Conservation (phyloP, 2,888 invertebrate species). For the Agrilus cyanescens region DNA sequence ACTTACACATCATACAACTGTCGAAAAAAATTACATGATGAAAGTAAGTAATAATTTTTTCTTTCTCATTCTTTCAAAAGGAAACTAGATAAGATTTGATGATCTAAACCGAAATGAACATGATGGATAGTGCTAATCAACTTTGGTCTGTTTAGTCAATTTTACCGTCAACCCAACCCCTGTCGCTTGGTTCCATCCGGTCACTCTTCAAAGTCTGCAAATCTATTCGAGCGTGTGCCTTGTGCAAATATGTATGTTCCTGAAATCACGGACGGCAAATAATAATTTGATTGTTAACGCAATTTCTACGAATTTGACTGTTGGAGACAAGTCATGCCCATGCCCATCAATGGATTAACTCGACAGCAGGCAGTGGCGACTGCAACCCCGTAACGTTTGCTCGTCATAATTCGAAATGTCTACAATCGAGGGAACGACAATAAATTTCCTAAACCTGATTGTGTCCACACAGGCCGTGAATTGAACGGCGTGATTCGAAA, state of each 20-base stretch:
- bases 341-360: constrained; percentile 27
- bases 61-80: too few species aligned
- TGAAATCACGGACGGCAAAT: constrained; percentile 34
- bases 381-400: constrained; percentile 21
- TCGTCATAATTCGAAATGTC: constrained; percentile 32
- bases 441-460: constrained; percentile 26
- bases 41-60: too few species aligned
- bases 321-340: constrained; percentile 26
- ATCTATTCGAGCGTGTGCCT: constrained; percentile 8
- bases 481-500: constrained; percentile 4
- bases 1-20: too few species aligned
- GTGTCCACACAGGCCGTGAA: constrained; percentile 17
- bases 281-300: constrained; percentile 37
- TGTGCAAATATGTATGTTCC: constrained; percentile 18
- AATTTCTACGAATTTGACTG: constrained; percentile 36
- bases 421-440: constrained; percentile 24
- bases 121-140: too few species aligned
- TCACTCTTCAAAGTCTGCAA: too few species aligned
- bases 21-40: too few species aligned
- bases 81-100: too few species aligned
- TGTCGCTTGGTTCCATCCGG: too few species aligned
- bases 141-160: too few species aligned
- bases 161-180: too few species aligned
- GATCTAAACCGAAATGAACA: too few species aligned
- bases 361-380: constrained; percentile 5